Evolutionary conservation across 2,888 invertebrate species (phyloP).

Genomic region (Melanchra persicariae): DNA sequence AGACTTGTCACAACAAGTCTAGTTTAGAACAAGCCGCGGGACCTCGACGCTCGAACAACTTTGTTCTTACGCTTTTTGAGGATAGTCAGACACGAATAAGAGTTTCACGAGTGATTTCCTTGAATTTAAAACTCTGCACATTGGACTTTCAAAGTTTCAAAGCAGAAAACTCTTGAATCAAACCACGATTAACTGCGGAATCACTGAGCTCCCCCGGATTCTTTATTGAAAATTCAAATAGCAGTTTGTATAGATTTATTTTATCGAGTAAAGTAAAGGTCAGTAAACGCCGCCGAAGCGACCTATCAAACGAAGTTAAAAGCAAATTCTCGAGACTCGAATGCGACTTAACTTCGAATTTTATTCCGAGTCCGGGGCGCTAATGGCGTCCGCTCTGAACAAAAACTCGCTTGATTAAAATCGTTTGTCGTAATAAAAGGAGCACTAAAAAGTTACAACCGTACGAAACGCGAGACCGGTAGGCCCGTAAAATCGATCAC

Average conservation of each 20-base stretch:
- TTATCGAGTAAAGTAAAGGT: slow-evolving; percentile 73
- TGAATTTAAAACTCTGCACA: slow-evolving; percentile 73
- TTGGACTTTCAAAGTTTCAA: slow-evolving; percentile 54
- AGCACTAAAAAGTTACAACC: slow-evolving; percentile 90
- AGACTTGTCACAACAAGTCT: slow-evolving; percentile 52
- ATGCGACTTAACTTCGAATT: slow-evolving; percentile 86
- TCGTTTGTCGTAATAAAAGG: slow-evolving; percentile 91
- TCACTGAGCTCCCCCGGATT: slow-evolving; percentile 40
- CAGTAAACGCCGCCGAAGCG: slow-evolving; percentile 70
- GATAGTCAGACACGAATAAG: slow-evolving; percentile 78
- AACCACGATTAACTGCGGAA: slow-evolving; percentile 31
- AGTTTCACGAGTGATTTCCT: slow-evolving; percentile 81
- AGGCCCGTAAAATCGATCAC: slow-evolving; percentile 89
- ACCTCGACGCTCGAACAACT: slow-evolving; percentile 68
- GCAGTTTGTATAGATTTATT: slow-evolving; percentile 72
- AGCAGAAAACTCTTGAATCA: slow-evolving; percentile 35
- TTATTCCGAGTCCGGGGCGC: slow-evolving; percentile 85
- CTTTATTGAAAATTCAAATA: slow-evolving; percentile 71
- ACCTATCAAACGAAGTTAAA: slow-evolving; percentile 86
- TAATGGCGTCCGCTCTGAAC: slow-evolving; percentile 87
- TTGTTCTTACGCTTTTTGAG: slow-evolving; percentile 78
- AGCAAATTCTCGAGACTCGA: slow-evolving; percentile 85
- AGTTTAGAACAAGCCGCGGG: slow-evolving; percentile 68
- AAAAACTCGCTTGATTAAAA: slow-evolving; percentile 91
- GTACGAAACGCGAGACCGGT: slow-evolving; percentile 85